Evolutionary conservation across 2,113 vertebrate genomes (phyloP).

Genomic region (Sitta europaea): DNA sequence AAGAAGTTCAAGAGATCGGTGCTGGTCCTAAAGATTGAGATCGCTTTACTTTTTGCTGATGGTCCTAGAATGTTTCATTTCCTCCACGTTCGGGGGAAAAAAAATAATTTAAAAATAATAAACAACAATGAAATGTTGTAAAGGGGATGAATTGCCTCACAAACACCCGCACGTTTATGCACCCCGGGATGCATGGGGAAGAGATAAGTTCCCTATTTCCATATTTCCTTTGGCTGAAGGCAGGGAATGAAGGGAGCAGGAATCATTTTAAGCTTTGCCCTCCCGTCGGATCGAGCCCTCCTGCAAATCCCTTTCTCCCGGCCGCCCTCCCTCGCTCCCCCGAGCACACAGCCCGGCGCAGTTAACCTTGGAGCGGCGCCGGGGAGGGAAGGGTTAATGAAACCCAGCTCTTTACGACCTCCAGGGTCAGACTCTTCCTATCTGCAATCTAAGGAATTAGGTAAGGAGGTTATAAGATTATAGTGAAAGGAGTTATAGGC

Average conservation of each 20-base stretch:
- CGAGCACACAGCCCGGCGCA: conserved; percentile 65
- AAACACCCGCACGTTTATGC: not conserved
- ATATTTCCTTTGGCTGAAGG: not conserved
- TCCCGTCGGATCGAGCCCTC: not conserved
- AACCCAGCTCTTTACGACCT: conserved; percentile 77
- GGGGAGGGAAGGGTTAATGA: conserved; percentile 87
- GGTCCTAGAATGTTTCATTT: not conserved
- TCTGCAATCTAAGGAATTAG: conserved; percentile 74
- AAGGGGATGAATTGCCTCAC: not conserved
- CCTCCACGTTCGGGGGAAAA: not conserved
- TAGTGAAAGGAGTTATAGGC: conserved; percentile 66
- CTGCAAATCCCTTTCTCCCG: conserved; percentile 8
- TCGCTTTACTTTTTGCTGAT: not conserved
- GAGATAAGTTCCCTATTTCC: not conserved
- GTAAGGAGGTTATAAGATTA: conserved; percentile 79
- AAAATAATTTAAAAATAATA: not conserved
- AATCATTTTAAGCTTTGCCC: not conserved
- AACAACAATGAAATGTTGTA: not conserved
- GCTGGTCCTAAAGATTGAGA: conserved; percentile 7
- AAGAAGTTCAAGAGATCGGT: conserved; percentile 32
- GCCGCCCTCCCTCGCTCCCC: conserved; percentile 9
- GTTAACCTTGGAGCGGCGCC: conserved; percentile 81
- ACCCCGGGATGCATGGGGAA: not conserved
- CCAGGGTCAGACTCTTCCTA: conserved; percentile 75
- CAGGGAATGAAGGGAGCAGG: not conserved